Percentiles rank a stretch among this genome's conserved stretches.
phyloP scores from a whole-genome alignment of 2,113 vertebrate species.

The Mungos mungo region DNA sequence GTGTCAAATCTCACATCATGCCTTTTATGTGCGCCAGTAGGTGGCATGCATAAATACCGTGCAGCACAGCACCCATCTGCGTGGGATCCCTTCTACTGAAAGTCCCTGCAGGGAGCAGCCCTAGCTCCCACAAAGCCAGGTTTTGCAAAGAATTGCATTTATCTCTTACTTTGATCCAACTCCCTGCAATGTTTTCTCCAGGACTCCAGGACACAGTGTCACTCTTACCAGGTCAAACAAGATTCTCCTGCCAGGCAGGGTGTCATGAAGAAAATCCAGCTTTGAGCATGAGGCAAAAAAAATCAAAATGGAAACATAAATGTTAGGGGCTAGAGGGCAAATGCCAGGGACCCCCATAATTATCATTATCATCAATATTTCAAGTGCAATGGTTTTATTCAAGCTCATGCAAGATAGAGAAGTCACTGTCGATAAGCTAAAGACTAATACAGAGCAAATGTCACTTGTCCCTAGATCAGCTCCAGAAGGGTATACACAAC shows the following conservation, averaged over 20 bases:
- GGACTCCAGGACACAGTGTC: conserved; percentile 27
- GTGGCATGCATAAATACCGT: conserved; percentile 43
- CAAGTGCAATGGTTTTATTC: neutral
- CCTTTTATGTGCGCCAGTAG: conserved; percentile 55
- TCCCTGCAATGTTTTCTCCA: conserved; percentile 24
- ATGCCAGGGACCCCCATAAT: neutral
- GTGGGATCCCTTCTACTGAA: neutral
- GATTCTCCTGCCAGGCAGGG: neutral
- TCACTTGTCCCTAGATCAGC: neutral
- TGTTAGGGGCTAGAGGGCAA: conserved; percentile 27
- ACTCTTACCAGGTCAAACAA: neutral
- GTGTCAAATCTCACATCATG: neutral
- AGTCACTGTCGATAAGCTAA: neutral
- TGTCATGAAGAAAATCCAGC: neutral
- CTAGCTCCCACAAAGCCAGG: neutral
- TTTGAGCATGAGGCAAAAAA: neutral
- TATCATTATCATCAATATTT: neutral
- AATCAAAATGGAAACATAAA: neutral
- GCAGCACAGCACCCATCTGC: neutral
- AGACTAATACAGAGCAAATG: neutral
- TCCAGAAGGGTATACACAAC: neutral
- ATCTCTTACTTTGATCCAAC: conserved; percentile 36
- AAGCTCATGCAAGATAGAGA: neutral
- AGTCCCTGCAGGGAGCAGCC: neutral
- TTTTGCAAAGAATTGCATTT: neutral